Conservation (phyloP, 2,888 invertebrate genomes). For the Rotaria socialis region DNA sequence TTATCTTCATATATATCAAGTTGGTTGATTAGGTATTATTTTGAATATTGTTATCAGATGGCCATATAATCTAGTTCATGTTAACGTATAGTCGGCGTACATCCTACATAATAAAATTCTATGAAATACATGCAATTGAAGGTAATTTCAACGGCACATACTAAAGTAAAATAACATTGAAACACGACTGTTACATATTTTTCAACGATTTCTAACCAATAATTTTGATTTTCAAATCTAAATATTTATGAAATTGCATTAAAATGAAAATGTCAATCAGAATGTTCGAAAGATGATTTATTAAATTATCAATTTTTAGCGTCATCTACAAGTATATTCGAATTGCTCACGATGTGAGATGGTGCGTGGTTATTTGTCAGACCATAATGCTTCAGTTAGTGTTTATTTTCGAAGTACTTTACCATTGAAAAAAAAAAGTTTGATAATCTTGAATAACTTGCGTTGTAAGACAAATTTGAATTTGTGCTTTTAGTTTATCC, state of each 20-base stretch:
- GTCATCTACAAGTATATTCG: constrained; percentile 41
- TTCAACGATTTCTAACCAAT: too few species aligned
- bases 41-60: too few species aligned
- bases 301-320: constrained; percentile 42
- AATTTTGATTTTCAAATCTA: too few species aligned
- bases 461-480: constrained; percentile 35
- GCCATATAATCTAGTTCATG: too few species aligned
- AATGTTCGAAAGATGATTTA: constrained; percentile 35
- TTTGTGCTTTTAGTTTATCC: constrained; percentile 32
- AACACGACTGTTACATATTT: too few species aligned
- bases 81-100: too few species aligned
- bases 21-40: too few species aligned
- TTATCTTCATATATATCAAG: too few species aligned
- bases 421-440: constrained; percentile 31
- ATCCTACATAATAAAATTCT: too few species aligned
- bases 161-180: too few species aligned
- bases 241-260: background rate
- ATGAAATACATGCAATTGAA: too few species aligned
- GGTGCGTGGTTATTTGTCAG: constrained; percentile 36
- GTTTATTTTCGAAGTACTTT: constrained; percentile 39
- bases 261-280: background rate
- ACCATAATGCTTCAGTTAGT: constrained; percentile 41
- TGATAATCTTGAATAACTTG: constrained; percentile 33
- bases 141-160: too few species aligned
- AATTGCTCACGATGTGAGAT: background rate